Conservation (phyloP, 2,113 vertebrate genomes). For the Aphyosemion australe region DNA sequence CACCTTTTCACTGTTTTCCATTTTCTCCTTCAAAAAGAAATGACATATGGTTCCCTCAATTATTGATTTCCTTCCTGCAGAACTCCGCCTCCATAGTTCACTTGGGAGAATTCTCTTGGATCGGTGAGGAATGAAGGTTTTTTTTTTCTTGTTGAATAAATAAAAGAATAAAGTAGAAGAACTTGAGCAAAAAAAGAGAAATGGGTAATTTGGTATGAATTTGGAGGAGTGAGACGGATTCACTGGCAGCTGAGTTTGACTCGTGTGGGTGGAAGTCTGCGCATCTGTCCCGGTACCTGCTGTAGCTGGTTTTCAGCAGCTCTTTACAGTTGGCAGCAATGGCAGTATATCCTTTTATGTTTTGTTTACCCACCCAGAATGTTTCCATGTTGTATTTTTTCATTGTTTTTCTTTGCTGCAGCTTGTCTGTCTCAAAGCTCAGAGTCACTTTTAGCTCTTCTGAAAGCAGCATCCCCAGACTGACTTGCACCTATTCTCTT, state of each 20-base stretch:
- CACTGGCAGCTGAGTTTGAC: slow-evolving; percentile 21
- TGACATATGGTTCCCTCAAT: slow-evolving; percentile 41
- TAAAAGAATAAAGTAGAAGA: slow-evolving; percentile 56
- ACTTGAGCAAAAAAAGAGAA: slow-evolving; percentile 15
- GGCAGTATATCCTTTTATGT: slow-evolving; percentile 35
- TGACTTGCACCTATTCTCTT: not conserved
- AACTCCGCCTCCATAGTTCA: slow-evolving; percentile 25
- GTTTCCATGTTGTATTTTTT: slow-evolving; percentile 8
- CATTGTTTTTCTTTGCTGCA: slow-evolving; percentile 20
- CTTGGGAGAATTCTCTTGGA: slow-evolving; percentile 44
- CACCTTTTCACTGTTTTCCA: slow-evolving; percentile 4
- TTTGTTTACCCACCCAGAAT: slow-evolving; percentile 28
- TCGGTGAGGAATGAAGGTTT: slow-evolving; percentile 15
- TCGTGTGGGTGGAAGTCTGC: slow-evolving; percentile 40
- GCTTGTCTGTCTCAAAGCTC: slow-evolving; percentile 28
- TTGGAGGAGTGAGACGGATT: slow-evolving; percentile 24
- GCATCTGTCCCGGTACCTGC: slow-evolving; percentile 25
- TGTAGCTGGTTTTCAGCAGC: slow-evolving; percentile 40
- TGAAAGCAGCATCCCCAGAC: slow-evolving; percentile 1
- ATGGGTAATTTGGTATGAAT: slow-evolving; percentile 41
- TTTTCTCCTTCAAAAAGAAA: slow-evolving; percentile 29
- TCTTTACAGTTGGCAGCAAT: slow-evolving; percentile 31
- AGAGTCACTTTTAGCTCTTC: slow-evolving; percentile 18
- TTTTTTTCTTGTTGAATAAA: slow-evolving; percentile 53
- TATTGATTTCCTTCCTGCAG: slow-evolving; percentile 54